These are phyloP conservation scores for Esox masquinongy DNA, from an alignment of 2,797 vertebrate genomes.

Conservation along the genomic window DNA sequence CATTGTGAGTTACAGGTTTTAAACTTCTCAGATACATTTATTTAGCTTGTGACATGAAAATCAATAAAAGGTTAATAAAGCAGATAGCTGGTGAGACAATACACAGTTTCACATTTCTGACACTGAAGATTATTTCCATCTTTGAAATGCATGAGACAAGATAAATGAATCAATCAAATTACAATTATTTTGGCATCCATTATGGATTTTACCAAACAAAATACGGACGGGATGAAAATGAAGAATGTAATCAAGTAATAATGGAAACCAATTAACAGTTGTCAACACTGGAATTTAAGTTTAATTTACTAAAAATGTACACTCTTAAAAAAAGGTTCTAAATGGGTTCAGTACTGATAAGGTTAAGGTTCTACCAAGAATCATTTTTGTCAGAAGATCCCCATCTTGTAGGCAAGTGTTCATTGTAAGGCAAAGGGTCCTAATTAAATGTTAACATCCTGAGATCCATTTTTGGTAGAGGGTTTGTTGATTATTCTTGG, in stretches of 20 bases:
- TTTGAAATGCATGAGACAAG: not conserved
- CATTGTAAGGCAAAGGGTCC: too few species aligned
- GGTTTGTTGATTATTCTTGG: too few species aligned
- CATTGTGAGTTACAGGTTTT: not conserved
- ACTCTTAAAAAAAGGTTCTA: too few species aligned
- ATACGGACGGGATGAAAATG: not conserved
- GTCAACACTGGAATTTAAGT: too few species aligned
- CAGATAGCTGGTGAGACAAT: not conserved
- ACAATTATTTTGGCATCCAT: not conserved
- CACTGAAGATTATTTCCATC: not conserved
- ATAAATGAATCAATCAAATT: not conserved
- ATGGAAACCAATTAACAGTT: not conserved
- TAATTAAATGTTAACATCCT: too few species aligned
- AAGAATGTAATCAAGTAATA: not conserved
- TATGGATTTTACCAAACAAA: not conserved
- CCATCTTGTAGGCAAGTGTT: too few species aligned
- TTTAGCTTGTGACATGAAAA: not conserved
- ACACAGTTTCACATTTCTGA: not conserved
- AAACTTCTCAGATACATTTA: not conserved
- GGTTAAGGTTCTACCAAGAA: too few species aligned
- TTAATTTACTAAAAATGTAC: too few species aligned
- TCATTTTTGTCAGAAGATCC: too few species aligned
- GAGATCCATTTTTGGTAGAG: too few species aligned
- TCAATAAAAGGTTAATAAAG: not conserved
- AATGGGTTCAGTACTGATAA: too few species aligned